Conservation (phyloP, 2,797 vertebrate genomes). For the Zenarchopterus dispar region DNA sequence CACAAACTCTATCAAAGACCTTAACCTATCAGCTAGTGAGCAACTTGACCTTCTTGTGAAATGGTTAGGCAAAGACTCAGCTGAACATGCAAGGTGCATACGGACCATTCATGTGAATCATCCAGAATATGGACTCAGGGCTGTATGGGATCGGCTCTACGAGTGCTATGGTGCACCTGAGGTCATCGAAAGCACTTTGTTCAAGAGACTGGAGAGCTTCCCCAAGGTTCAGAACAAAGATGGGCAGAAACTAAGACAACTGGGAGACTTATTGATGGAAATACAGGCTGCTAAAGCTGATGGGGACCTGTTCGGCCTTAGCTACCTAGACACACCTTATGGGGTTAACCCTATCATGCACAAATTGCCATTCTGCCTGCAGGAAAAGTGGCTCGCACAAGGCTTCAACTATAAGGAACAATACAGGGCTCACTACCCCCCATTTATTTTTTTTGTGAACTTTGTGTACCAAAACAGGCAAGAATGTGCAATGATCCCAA, state of each 20-base stretch:
- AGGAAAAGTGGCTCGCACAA: background rate
- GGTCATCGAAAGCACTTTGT: background rate
- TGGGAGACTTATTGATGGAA: background rate
- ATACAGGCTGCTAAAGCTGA: background rate
- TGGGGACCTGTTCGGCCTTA: background rate
- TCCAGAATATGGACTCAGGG: background rate
- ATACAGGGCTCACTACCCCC: background rate
- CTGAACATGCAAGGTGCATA: background rate
- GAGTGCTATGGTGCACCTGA: background rate
- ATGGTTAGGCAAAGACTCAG: background rate
- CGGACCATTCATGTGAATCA: background rate
- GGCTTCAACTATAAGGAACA: background rate
- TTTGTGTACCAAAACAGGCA: slow-evolving; percentile 8
- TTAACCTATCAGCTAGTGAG: background rate
- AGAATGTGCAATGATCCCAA: background rate
- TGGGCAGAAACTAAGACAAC: too few relatives aligned
- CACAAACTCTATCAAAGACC: background rate
- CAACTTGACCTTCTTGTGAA: background rate
- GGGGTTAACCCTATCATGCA: background rate
- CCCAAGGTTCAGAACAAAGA: too few relatives aligned
- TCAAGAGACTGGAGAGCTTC: too few relatives aligned
- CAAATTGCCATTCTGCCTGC: background rate
- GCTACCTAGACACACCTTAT: background rate
- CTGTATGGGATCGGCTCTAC: background rate
- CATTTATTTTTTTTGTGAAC: slow-evolving; percentile 3